Evolutionary conservation across 2,888 invertebrate species (phyloP), one percentile per base, ranked within the genome.

Genomic region (Magallana nippona): DNA sequence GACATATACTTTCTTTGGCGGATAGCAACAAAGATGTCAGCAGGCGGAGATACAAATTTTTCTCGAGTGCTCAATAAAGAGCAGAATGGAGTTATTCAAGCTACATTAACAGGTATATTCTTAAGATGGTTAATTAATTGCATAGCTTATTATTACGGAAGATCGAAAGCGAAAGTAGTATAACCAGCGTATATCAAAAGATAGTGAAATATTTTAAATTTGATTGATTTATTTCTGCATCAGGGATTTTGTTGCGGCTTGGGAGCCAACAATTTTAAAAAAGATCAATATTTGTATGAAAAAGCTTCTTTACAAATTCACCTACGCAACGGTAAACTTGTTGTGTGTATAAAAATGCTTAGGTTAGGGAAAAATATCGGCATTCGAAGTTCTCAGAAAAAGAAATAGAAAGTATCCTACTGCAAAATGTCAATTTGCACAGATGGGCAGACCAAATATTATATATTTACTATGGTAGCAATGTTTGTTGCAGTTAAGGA

Each of bases 51-150:
- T 19, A 71, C 80, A 56, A 82, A 85, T 81, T 88, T 89, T 84
- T 81, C 82, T 55, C 83, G 88, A n/a, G 88, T 90, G 13, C 86
- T 87, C 19, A 82, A 82, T 80, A 90, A 88, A 78, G 85, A 88
- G 19, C 89, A 90, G 84, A 97, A 97, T 95, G 96, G 96, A 90
- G 96, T 98, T 92, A 97, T 98, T 89, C 98, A 98, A 95, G 98
- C 98, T 82, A 95, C 98, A 86, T 96, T 98, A 87, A 98, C 98
- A 94, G 98, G 98, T 97, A 92, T 89, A 17, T 19, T 55, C 62
- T 17, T 60, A 22, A 22, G 55, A 10, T 22, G 82, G 8, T 13
- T 58, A 27, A 78, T 78, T 55, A 15, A 44, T 63, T 78, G 22
- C 13, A 32, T 27, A 22, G 3, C 15, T 22, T 27, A 11, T 71